phyloP scores from a whole-genome alignment of 2,113 vertebrate species.

The Pardalotus punctatus region DNA sequence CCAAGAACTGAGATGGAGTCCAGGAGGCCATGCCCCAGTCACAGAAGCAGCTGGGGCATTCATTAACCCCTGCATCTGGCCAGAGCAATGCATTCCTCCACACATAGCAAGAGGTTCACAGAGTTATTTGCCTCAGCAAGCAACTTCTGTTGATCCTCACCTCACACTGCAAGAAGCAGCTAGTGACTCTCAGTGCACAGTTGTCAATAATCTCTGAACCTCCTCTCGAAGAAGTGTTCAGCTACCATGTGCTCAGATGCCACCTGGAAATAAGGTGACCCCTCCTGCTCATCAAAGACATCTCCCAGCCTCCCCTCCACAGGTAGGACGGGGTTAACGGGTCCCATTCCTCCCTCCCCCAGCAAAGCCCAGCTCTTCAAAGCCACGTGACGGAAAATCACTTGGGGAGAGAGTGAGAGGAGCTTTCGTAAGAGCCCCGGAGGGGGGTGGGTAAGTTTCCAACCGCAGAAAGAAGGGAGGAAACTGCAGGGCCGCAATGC shows the following conservation, averaged over 20 bases:
- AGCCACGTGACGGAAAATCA: constrained; percentile 84
- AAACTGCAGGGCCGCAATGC: constrained; percentile 43
- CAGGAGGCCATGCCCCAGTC: neutral
- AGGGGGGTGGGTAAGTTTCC: constrained; percentile 70
- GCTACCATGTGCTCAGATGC: neutral
- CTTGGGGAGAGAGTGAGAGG: constrained; percentile 75
- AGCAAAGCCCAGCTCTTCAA: constrained; percentile 63
- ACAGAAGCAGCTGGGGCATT: neutral
- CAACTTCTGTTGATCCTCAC: neutral
- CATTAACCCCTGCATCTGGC: neutral
- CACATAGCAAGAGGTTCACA: neutral
- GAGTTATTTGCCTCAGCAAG: neutral
- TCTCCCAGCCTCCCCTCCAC: neutral
- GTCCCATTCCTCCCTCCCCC: constrained; percentile 38
- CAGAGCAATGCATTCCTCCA: neutral
- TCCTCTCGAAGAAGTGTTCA: neutral
- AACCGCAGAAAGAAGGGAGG: constrained; percentile 77
- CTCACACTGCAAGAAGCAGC: neutral
- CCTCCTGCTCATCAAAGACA: neutral
- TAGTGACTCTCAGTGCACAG: rapidly evolving
- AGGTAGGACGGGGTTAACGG: constrained; percentile 5
- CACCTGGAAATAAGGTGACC: rapidly evolving
- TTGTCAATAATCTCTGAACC: neutral
- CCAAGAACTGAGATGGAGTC: neutral
- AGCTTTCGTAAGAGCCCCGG: constrained; percentile 73